A percentile compares a stretch with the other conserved stretches of the same genome.
These are phyloP conservation scores for Calycopis cecrops DNA, from an alignment of 1,140 invertebrate genomes.

Conservation along the genomic window DNA sequence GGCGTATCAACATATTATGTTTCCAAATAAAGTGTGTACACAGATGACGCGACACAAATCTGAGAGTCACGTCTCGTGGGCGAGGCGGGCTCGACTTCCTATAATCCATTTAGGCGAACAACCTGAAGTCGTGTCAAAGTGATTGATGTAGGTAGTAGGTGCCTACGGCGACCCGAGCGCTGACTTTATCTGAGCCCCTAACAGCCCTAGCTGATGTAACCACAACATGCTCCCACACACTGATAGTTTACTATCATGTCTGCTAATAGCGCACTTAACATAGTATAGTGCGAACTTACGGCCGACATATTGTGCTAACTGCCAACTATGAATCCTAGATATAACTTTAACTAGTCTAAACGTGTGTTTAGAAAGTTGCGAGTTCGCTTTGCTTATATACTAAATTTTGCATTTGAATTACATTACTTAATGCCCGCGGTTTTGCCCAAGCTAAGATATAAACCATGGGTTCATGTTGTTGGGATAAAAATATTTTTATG, in stretches of 20 bases:
- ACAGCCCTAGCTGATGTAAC: constrained; percentile 42
- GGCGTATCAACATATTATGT: constrained; percentile 49
- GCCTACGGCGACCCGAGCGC: constrained; percentile 44
- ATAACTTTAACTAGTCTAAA: constrained; percentile 8
- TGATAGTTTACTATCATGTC: constrained; percentile 22
- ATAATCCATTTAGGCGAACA: constrained; percentile 70
- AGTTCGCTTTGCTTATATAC: no score
- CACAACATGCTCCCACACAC: constrained; percentile 34
- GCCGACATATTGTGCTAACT: constrained; percentile 17
- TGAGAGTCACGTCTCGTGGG: constrained; percentile 49
- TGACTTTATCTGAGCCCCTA: constrained; percentile 53
- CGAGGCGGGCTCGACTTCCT: constrained; percentile 55
- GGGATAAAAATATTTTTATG: no score
- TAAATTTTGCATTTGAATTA: no score
- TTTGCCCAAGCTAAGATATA: no score
- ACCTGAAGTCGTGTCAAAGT: constrained; percentile 61
- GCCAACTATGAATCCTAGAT: constrained; percentile 11
- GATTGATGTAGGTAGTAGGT: constrained; percentile 70
- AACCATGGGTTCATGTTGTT: no score
- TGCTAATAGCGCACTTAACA: constrained; percentile 16
- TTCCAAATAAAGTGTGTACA: constrained; percentile 55
- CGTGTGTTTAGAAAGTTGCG: background rate
- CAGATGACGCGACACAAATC: constrained; percentile 53
- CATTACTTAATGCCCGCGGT: no score
- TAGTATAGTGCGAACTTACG: constrained; percentile 10